Evolutionary conservation across 2,113 vertebrate species (phyloP).

Genomic region (Uria aalge): DNA sequence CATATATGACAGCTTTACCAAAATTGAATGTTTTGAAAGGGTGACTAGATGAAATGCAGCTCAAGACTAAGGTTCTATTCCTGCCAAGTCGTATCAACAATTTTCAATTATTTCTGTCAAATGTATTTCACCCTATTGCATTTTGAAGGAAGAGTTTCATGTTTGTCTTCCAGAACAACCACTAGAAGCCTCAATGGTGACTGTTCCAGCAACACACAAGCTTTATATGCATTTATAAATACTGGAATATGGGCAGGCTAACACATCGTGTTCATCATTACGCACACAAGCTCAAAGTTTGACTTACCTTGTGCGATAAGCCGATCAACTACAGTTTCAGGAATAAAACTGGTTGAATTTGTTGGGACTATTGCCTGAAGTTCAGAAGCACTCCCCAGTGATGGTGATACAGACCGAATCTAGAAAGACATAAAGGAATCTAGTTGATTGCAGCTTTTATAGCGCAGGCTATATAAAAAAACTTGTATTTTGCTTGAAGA

Average conservation of each 20-base stretch:
- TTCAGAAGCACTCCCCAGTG: slow-evolving; percentile 58
- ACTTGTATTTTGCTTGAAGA: not conserved
- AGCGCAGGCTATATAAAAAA: not conserved
- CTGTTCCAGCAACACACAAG: not conserved
- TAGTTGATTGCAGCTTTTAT: not conserved
- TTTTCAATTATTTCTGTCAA: not conserved
- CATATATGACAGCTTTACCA: not conserved
- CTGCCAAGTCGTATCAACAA: not conserved
- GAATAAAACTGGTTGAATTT: slow-evolving; percentile 27
- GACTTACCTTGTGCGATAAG: slow-evolving; percentile 82
- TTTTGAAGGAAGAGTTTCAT: not conserved
- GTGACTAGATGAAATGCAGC: not conserved
- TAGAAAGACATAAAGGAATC: slow-evolving; percentile 42
- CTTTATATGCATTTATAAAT: not conserved
- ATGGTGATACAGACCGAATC: slow-evolving; percentile 64
- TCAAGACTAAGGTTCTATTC: too few species aligned
- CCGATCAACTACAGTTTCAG: slow-evolving; percentile 73
- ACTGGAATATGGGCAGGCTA: not conserved
- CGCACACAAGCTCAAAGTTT: not conserved
- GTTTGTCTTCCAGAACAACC: not conserved
- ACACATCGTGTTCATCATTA: not conserved
- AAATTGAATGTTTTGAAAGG: not conserved
- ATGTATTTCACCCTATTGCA: not conserved
- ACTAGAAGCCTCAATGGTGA: not conserved
- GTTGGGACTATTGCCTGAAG: slow-evolving; percentile 41